A percentile compares a stretch with the other conserved stretches of the same genome.
These are phyloP conservation scores for Connochaetes taurinus DNA, from an alignment of 2,113 vertebrate species.

Conservation along the genomic window DNA sequence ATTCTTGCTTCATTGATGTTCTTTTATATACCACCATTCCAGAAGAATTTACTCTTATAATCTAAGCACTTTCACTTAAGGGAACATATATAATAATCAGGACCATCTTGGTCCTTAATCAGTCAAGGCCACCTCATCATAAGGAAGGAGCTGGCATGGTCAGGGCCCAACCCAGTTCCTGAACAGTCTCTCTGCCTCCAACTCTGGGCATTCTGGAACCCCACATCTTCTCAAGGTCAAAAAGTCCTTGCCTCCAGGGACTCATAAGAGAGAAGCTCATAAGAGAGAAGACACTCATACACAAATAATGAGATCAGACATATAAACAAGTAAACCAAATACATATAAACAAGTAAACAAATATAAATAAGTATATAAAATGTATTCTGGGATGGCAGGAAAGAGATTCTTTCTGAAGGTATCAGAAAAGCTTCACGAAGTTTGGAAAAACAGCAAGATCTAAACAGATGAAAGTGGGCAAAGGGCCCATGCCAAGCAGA, in stretches of 20 bases:
- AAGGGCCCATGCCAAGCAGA: not conserved
- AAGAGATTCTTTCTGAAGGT: not conserved
- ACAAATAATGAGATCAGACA: not conserved
- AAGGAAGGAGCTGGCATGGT: fast-evolving
- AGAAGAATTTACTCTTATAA: not conserved
- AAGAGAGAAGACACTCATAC: not conserved
- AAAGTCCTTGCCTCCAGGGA: not conserved
- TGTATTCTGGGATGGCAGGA: not conserved
- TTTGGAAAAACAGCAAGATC: not conserved
- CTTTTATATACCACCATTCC: not conserved
- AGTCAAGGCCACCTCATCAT: not conserved
- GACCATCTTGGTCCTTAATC: not conserved
- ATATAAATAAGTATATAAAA: not conserved
- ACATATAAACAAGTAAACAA: not conserved
- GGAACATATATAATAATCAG: not conserved
- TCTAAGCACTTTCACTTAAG: not conserved
- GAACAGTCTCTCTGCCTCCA: not conserved
- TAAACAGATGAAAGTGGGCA: not conserved
- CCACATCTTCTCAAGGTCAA: not conserved
- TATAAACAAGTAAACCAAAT: not conserved
- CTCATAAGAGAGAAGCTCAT: not conserved
- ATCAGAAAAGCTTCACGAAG: not conserved
- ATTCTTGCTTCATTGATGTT: not conserved
- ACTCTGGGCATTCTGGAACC: not conserved
- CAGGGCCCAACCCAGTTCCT: not conserved